Base-by-base conservation (phyloP, 2,113 vertebrate genomes). In the Rhinolophus ferrumequinum region DNA sequence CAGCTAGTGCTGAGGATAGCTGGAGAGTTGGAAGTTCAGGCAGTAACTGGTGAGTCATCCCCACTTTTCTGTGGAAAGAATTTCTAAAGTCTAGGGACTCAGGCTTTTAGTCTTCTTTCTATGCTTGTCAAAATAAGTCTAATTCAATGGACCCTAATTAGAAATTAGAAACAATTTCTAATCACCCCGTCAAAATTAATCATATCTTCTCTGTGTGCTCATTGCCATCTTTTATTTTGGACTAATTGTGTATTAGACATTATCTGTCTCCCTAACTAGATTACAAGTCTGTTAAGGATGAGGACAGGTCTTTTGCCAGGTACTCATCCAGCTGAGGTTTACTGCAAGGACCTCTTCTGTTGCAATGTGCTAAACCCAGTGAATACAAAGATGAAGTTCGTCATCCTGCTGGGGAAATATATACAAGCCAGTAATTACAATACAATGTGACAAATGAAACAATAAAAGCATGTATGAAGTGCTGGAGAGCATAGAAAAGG, bases 101-200 rank as follows among this genome's bases (percentile, higher is more conserved):
- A 13, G 64, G 12, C 54, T 95, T 83, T 72, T 72, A n/a, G 76
- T 56, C n/a, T 67, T 44, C 56, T 62, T 60, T 47, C 44, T 84
- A 62, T 56, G 19, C 26, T 81, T 75, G 30, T 60, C 50, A 47
- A 70, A 62, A 21, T 56, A 35, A 87, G 56, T 54, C 62, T n/a
- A 70, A 70, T 21, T 93, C 80, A 90, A 47, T 12, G 47, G 73
- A 70, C 5, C 19, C 82, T 72, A 81, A 8, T 35, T 22, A n/a
- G n/a, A n/a, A n/a, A n/a, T 94, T n/a, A 62, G 70, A 93, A 87
- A 56, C 47, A 95, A 56, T 54, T 92, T 44, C 22, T 81, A 83
- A 47, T 28, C 30, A 54, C 35, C 62, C 3, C 47, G 54, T 54
- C n/a, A 66, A 52, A 85, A 93, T n/a, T n/a, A 38, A 62, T 47